These are phyloP conservation scores for Chondrilla cf. caribensis DNA, from an alignment of 37 sponge, comb jelly and placozoan genomes.

Conservation along the genomic window DNA sequence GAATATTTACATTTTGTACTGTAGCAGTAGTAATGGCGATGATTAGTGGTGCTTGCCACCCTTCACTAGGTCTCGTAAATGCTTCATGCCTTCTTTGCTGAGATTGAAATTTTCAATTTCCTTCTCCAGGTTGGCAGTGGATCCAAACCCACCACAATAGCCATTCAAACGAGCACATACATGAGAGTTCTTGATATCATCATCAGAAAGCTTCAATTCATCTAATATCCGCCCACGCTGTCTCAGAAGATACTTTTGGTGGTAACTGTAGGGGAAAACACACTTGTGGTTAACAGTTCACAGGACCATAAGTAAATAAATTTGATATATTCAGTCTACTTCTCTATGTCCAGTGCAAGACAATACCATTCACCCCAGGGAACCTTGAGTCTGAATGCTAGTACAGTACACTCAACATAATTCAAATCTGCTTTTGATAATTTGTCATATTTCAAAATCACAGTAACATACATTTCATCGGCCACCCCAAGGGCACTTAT, in stretches of 20 bases:
- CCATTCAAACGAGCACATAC: constrained; percentile 82
- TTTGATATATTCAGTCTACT: too few species aligned
- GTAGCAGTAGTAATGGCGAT: too few species aligned
- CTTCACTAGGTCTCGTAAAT: constrained; percentile 35
- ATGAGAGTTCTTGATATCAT: constrained; percentile 76
- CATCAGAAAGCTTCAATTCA: constrained; percentile 65
- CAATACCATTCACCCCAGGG: too few species aligned
- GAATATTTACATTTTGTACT: too few species aligned
- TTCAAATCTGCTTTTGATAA: too few species aligned
- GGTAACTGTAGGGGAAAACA: constrained; percentile 72
- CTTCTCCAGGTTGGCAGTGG: constrained; percentile 51
- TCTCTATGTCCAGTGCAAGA: too few species aligned
- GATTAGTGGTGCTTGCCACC: constrained; percentile 39
- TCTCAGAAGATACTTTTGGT: constrained; percentile 92
- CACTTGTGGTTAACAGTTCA: too few species aligned
- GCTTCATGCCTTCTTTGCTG: constrained; percentile 26
- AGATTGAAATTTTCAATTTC: constrained; percentile 70
- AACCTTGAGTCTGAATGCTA: too few species aligned
- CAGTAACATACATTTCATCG: too few species aligned
- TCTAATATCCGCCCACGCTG: constrained; percentile 68
- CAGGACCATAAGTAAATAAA: constrained; percentile 41
- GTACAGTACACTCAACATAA: too few species aligned
- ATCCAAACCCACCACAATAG: constrained; percentile 83
- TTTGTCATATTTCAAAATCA: too few species aligned
- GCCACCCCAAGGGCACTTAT: too few species aligned